Evolutionary conservation across 2,113 vertebrate species (phyloP).

Genomic region (Antennarius striatus): DNA sequence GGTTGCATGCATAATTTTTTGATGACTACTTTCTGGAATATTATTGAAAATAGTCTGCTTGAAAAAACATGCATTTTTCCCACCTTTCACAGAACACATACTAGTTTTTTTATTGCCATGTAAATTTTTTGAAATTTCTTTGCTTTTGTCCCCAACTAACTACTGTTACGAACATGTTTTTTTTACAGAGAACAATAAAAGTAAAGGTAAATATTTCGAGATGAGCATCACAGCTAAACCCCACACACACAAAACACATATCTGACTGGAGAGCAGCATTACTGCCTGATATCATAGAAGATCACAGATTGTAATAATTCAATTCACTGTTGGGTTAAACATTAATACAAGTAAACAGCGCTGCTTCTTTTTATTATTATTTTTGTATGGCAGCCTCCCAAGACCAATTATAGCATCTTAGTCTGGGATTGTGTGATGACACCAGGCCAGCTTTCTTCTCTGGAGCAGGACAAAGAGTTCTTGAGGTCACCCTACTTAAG

Average conservation of each 20-base stretch:
- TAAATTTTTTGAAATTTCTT: slow-evolving; percentile 1
- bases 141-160: too few relatives aligned
- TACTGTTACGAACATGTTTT: background rate
- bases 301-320: slow-evolving; percentile 52
- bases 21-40: slow-evolving; percentile 12
- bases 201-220: background rate
- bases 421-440: slow-evolving; percentile 13
- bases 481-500: slow-evolving; percentile 26
- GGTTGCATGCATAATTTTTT: slow-evolving; percentile 31
- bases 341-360: slow-evolving; percentile 53
- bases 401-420: slow-evolving; percentile 54
- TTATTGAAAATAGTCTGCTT: slow-evolving; percentile 14
- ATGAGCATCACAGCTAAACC: background rate
- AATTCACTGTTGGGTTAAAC: slow-evolving; percentile 48
- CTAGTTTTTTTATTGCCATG: background rate
- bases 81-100: too few relatives aligned
- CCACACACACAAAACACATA: background rate
- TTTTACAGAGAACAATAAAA: background rate
- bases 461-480: slow-evolving; percentile 14
- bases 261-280: slow-evolving; percentile 21
- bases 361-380: slow-evolving; percentile 31
- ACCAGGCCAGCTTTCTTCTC: slow-evolving; percentile 21
- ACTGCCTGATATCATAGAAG: slow-evolving; percentile 35
- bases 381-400: slow-evolving; percentile 48
- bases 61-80: slow-evolving; percentile 19